Percentiles rank a stretch among this genome's conserved stretches.
phyloP scores from a whole-genome alignment of 2,113 vertebrate species.

The Chloebia gouldiae region DNA sequence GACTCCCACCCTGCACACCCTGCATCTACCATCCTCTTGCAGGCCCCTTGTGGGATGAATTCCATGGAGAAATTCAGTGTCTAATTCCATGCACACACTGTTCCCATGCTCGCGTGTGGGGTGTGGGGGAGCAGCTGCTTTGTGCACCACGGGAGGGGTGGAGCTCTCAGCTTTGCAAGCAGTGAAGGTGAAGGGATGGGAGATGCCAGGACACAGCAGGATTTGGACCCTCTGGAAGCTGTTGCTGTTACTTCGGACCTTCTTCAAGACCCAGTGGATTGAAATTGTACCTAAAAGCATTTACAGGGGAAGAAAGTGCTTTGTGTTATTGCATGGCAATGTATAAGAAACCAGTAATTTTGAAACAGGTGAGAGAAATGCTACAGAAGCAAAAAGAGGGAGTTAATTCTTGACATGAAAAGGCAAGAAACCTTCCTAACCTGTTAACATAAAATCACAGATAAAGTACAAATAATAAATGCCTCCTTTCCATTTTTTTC shows the following conservation, averaged over 20 bases:
- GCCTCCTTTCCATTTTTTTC: fast-evolving
- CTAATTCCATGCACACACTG: fast-evolving
- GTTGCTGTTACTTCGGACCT: fast-evolving
- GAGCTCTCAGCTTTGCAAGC: too few species aligned
- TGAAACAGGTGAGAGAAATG: not conserved
- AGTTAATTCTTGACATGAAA: not conserved
- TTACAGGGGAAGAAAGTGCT: not conserved
- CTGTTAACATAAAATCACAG: not conserved
- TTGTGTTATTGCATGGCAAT: not conserved
- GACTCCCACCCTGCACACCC: not conserved
- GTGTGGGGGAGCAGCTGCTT: fast-evolving
- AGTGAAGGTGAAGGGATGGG: fast-evolving
- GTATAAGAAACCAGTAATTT: not conserved
- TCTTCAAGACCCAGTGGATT: not conserved
- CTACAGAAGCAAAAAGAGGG: not conserved
- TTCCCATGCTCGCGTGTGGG: fast-evolving
- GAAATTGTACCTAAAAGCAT: not conserved
- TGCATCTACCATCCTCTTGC: fast-evolving
- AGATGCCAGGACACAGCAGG: fast-evolving
- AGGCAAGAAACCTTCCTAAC: not conserved
- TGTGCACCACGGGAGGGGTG: fast-evolving
- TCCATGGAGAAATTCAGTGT: fast-evolving
- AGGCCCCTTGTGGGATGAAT: fast-evolving
- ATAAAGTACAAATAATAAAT: not conserved
- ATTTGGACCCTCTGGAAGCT: not conserved